Conservation (phyloP, 1,140 invertebrate species). For the Wasmannia auropunctata region DNA sequence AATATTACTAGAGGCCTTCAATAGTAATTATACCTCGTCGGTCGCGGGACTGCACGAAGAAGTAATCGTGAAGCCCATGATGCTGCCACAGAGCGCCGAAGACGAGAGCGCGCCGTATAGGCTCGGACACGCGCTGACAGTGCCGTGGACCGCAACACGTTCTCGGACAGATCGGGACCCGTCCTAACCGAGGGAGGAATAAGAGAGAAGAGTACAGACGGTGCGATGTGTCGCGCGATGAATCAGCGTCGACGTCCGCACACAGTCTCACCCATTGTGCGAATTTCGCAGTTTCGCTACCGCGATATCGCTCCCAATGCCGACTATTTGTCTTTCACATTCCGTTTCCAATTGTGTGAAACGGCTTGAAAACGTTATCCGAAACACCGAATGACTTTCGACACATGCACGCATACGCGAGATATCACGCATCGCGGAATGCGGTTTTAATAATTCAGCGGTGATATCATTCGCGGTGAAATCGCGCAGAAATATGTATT, state of each 20-base stretch:
- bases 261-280: constrained; percentile 11
- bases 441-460: background rate
- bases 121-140: constrained; percentile 49
- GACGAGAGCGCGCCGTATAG: constrained; percentile 52
- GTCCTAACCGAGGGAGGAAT: constrained; percentile 22
- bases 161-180: constrained; percentile 50
- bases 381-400: background rate
- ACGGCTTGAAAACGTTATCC: background rate
- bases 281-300: constrained; percentile 41
- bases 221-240: background rate
- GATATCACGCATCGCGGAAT: background rate
- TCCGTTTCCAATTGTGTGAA: constrained; percentile 11
- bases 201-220: constrained; percentile 33
- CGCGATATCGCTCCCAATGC: constrained; percentile 14
- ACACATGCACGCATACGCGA: background rate
- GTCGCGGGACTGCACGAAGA: constrained; percentile 56
- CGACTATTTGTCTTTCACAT: constrained; percentile 37
- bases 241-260: constrained; percentile 25
- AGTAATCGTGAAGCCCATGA: constrained; percentile 63
- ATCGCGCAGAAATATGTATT: background rate
- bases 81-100: constrained; percentile 64
- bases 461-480: background rate
- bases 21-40: constrained; percentile 59
- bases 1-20: background rate
- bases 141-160: background rate